A percentile compares a stretch with the other conserved stretches of the same genome.
These are phyloP conservation scores for Drosophila setifemur DNA, from an alignment of 1,140 invertebrate species.

Conservation along the genomic window DNA sequence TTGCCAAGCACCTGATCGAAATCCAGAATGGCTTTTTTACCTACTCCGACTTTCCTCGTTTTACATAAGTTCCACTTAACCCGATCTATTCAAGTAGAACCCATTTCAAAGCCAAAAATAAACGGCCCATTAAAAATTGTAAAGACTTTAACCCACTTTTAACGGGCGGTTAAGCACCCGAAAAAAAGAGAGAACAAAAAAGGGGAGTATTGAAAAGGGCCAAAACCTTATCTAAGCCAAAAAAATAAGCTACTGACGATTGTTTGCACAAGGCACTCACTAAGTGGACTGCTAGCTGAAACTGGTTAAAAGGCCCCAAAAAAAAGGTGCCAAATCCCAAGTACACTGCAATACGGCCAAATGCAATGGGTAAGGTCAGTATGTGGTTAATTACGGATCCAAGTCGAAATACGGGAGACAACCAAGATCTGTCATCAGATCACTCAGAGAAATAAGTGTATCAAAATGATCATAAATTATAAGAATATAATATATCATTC, in stretches of 20 bases:
- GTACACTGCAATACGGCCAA: slow-evolving; percentile 3
- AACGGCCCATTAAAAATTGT: slow-evolving; percentile 11
- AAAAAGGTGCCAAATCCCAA: slow-evolving; percentile 29
- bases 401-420: no score
- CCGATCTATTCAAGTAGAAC: not conserved
- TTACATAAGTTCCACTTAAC: slow-evolving; percentile 6
- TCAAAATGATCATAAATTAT: not conserved
- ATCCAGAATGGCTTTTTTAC: not conserved
- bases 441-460: not conserved
- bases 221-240: slow-evolving; percentile 30
- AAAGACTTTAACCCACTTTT: slow-evolving; percentile 48
- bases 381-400: slow-evolving; percentile 61
- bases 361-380: slow-evolving; percentile 56
- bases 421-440: slow-evolving; percentile 11
- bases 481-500: no score
- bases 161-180: slow-evolving; percentile 26
- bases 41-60: not conserved
- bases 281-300: slow-evolving; percentile 27
- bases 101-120: slow-evolving; percentile 8
- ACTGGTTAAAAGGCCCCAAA: slow-evolving; percentile 14
- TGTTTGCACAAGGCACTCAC: slow-evolving; percentile 42
- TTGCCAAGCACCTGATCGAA: no score
- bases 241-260: slow-evolving; percentile 36
- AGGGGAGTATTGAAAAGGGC: slow-evolving; percentile 8
- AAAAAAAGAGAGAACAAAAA: slow-evolving; percentile 11